Evolutionary conservation across 1,140 invertebrate genomes (phyloP).

Genomic region (Carcinoscorpius rotundicauda): DNA sequence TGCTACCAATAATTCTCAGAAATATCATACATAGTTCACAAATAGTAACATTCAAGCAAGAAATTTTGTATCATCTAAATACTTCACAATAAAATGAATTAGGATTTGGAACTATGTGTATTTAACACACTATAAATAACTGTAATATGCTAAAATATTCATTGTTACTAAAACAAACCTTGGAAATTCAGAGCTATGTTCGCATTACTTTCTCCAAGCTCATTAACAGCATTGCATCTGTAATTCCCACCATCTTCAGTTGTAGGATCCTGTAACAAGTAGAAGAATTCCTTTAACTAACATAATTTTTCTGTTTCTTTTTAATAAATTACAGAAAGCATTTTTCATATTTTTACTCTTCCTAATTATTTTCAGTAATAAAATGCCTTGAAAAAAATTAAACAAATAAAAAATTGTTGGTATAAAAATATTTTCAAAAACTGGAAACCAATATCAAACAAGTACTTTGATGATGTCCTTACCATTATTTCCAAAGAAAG

Average conservation of each 20-base stretch:
- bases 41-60: background rate
- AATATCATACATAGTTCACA: background rate
- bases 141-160: constrained; percentile 3
- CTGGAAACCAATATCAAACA: constrained; percentile 11
- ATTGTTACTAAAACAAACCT: constrained; percentile 42
- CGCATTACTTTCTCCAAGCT: constrained; percentile 93
- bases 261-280: constrained; percentile 75
- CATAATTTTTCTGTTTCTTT: constrained; percentile 53
- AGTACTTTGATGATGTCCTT: constrained; percentile 12
- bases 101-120: background rate
- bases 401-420: background rate
- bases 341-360: constrained; percentile 1
- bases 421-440: constrained; percentile 1
- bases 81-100: background rate
- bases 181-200: constrained; percentile 97
- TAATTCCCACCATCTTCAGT: constrained; percentile 92
- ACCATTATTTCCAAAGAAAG: constrained; percentile 58
- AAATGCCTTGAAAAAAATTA: constrained; percentile 1
- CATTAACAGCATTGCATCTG: constrained; percentile 92
- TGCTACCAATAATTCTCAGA: background rate
- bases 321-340: background rate
- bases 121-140: background rate
- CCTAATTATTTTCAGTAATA: constrained; percentile 1
- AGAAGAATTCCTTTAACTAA: constrained; percentile 46
- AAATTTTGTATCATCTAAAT: background rate